Conservation (phyloP, 2,113 vertebrate species). For the Egretta garzetta region DNA sequence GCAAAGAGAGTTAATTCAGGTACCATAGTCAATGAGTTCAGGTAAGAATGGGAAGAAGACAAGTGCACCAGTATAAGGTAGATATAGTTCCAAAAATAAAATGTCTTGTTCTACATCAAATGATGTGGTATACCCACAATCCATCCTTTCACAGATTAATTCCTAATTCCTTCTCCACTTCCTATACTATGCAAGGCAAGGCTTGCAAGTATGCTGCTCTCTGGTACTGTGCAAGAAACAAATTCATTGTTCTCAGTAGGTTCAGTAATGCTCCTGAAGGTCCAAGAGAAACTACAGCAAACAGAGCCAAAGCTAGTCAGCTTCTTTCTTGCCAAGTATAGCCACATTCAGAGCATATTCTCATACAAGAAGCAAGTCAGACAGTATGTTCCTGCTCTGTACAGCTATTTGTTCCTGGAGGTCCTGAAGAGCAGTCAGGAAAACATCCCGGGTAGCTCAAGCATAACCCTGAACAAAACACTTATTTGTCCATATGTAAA, state of each 20-base stretch:
- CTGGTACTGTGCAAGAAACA: background rate
- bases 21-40: background rate
- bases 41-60: background rate
- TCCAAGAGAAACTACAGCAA: background rate
- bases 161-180: background rate
- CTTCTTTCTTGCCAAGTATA: background rate
- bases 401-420: background rate
- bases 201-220: background rate
- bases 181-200: background rate
- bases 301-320: background rate
- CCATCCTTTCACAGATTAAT: background rate
- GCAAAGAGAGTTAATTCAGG: background rate
- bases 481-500: background rate
- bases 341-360: background rate
- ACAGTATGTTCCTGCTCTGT: background rate
- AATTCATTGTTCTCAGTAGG: background rate
- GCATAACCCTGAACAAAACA: background rate
- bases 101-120: background rate
- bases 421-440: background rate
- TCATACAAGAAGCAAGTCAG: background rate
- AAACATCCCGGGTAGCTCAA: background rate
- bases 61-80: background rate
- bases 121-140: background rate
- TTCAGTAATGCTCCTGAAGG: background rate
- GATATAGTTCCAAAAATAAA: background rate